Conservation (phyloP, 2,113 vertebrate species). For the Platichthys stellatus region DNA sequence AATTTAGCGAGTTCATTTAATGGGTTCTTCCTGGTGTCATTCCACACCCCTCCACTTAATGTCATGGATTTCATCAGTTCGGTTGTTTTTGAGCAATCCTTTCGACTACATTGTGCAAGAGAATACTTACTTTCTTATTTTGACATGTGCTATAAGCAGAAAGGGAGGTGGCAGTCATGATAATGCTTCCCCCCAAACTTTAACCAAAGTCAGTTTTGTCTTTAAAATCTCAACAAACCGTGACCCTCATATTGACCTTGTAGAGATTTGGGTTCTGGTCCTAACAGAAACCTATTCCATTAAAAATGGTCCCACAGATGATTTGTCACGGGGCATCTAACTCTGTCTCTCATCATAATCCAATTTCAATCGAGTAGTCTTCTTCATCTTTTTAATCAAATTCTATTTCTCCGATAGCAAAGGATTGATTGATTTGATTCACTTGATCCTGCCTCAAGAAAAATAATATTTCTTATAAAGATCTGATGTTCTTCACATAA, state of each 20-base stretch:
- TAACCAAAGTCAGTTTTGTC: neutral
- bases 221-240: slow-evolving; percentile 3
- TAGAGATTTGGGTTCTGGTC: neutral
- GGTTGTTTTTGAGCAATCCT: too few species aligned
- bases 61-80: too few species aligned
- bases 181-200: neutral
- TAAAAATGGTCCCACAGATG: neutral
- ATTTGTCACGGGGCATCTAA: neutral
- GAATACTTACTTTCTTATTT: slow-evolving; percentile 6
- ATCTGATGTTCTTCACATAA: neutral
- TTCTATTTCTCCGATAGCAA: neutral
- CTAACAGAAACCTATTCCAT: neutral
- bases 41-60: too few species aligned
- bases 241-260: neutral
- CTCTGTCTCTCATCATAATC: neutral
- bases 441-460: neutral
- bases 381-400: neutral
- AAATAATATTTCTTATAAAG: neutral
- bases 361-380: neutral
- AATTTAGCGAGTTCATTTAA: neutral
- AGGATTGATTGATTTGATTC: neutral
- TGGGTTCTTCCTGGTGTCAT: too few species aligned
- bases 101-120: too few species aligned
- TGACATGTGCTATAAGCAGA: neutral
- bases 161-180: neutral